Conservation (phyloP, 2,113 vertebrate species). For the Stegostoma tigrinum region DNA sequence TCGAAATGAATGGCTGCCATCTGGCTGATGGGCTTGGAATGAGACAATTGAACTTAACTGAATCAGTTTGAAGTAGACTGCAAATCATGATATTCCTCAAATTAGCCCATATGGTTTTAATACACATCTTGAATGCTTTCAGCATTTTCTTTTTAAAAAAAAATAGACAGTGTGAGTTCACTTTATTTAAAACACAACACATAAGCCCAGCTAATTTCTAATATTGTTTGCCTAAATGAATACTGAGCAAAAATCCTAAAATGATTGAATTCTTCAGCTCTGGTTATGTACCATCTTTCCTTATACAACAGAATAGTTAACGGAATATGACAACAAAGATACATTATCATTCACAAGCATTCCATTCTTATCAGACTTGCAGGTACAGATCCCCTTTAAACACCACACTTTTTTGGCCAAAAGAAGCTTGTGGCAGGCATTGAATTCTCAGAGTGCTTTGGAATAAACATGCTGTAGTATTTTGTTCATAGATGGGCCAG, state of each 20-base stretch:
- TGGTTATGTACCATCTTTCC: neutral
- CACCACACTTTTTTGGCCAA: neutral
- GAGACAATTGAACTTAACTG: constrained; percentile 23
- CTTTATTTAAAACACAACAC: neutral
- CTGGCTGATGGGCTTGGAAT: constrained; percentile 17
- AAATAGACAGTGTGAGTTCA: neutral
- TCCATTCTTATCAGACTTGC: constrained; percentile 1
- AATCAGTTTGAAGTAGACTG: constrained; percentile 24
- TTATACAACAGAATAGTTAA: neutral
- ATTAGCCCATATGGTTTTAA: constrained; percentile 32
- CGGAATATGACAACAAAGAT: neutral
- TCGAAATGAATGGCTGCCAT: constrained; percentile 5
- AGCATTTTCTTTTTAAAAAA: neutral
- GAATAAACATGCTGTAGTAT: neutral
- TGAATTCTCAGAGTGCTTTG: neutral
- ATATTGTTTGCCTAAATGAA: neutral
- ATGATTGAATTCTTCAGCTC: neutral
- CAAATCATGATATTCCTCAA: constrained; percentile 12
- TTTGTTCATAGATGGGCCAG: neutral
- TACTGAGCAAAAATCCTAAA: neutral
- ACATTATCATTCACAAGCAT: neutral
- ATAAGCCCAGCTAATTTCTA: neutral
- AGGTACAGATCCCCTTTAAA: neutral
- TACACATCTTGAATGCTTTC: constrained; percentile 20
- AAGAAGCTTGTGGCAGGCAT: neutral